A percentile compares a stretch with the other conserved stretches of the same genome.
phyloP scores from a whole-genome alignment of 2,797 vertebrate genomes.

The Acanthurus tractus region DNA sequence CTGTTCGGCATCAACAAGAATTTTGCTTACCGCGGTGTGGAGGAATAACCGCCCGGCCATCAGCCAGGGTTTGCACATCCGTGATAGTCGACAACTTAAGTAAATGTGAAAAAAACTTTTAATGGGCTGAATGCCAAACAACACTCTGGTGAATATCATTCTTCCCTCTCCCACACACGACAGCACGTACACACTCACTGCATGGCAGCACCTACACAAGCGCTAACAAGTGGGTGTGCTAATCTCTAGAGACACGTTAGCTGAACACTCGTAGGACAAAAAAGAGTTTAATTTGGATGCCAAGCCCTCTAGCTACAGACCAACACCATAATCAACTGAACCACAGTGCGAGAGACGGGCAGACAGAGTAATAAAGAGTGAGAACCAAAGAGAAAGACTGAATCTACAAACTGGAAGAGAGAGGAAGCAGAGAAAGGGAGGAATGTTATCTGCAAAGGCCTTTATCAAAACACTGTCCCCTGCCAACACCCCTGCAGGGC shows the following conservation, averaged over 20 bases:
- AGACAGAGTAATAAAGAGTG: slow-evolving; percentile 29
- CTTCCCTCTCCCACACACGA: slow-evolving; percentile 5
- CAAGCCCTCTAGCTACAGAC: slow-evolving; percentile 79
- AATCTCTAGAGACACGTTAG: slow-evolving; percentile 72
- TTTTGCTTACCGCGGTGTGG: slow-evolving; percentile 36
- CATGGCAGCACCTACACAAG: slow-evolving; percentile 50
- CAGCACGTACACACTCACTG: neutral
- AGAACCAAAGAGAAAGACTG: slow-evolving; percentile 40
- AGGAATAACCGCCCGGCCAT: slow-evolving; percentile 9
- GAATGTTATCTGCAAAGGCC: slow-evolving; percentile 68
- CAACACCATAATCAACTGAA: slow-evolving; percentile 82
- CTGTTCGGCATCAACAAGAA: slow-evolving; percentile 49
- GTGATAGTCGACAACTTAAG: slow-evolving; percentile 7
- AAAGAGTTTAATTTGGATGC: slow-evolving; percentile 81
- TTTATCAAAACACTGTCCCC: slow-evolving; percentile 60
- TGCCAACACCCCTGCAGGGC: slow-evolving; percentile 59
- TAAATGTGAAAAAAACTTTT: neutral
- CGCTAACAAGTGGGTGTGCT: slow-evolving; percentile 67
- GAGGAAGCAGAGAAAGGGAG: slow-evolving; percentile 50
- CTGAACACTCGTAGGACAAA: slow-evolving; percentile 67
- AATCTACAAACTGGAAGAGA: slow-evolving; percentile 42
- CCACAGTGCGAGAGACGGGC: slow-evolving; percentile 60
- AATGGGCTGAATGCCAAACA: neutral
- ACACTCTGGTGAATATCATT: slow-evolving; percentile 1
- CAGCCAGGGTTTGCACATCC: slow-evolving; percentile 1